A percentile compares a stretch with the other conserved stretches of the same genome.
Evolutionary conservation across 2,113 vertebrate species (phyloP).

Genomic region (Cyanoderma ruficeps): DNA sequence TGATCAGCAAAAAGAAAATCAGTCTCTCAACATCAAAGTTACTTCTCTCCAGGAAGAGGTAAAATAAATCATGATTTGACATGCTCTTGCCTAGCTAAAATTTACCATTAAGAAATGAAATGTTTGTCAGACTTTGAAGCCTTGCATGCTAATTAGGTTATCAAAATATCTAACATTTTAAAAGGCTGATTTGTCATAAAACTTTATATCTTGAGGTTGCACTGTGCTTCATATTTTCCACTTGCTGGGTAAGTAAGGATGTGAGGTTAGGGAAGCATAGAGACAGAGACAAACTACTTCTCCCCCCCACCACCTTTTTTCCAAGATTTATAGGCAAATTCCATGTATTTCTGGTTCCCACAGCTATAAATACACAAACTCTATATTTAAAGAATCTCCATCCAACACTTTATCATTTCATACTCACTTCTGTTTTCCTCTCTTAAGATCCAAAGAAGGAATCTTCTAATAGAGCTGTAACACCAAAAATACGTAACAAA

Average conservation of each 20-base stretch:
- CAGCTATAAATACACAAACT: background rate
- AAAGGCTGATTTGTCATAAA: background rate
- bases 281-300: background rate
- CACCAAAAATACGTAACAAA: background rate
- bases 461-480: background rate
- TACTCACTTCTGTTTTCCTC: background rate
- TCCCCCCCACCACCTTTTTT: accelerated
- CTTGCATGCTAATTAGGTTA: background rate
- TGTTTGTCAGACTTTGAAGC: background rate
- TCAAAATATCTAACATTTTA: background rate
- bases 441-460: background rate
- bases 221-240: background rate
- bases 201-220: background rate
- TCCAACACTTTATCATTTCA: background rate
- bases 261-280: background rate
- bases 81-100: background rate
- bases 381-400: background rate
- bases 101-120: background rate
- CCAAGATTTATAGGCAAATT: background rate
- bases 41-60: constrained; percentile 87
- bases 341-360: background rate
- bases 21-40: constrained; percentile 81
- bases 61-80: background rate
- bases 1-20: constrained; percentile 85
- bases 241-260: background rate